A percentile compares a stretch with the other conserved stretches of the same genome.
phyloP scores from a whole-genome alignment of 2,888 invertebrate species.

The Poecilus cupreus region DNA sequence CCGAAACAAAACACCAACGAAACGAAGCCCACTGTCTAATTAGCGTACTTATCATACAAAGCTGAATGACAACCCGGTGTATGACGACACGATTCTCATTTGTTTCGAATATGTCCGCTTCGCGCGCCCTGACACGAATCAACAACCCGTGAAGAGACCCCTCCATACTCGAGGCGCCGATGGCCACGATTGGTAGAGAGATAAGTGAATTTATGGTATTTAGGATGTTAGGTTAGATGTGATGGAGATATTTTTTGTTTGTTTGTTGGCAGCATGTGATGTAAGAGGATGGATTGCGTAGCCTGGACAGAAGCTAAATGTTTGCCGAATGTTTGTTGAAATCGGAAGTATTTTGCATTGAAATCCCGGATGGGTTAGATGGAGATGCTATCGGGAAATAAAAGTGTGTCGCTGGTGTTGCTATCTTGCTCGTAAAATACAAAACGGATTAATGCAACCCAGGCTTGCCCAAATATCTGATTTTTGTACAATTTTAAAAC shows the following conservation, averaged over 20 bases:
- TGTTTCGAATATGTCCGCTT: slow-evolving; percentile 12
- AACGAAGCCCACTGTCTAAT: background rate
- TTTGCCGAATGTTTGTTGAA: slow-evolving; percentile 34
- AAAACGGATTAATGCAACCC: background rate
- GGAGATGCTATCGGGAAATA: slow-evolving; percentile 15
- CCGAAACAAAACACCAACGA: background rate
- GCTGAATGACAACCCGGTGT: background rate
- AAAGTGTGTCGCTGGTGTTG: background rate
- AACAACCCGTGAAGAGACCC: background rate
- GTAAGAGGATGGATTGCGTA: slow-evolving; percentile 36
- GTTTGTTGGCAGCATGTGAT: background rate
- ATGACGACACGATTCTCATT: background rate
- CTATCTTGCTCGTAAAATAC: background rate
- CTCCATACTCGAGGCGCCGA: background rate
- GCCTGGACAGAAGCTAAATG: slow-evolving; percentile 8
- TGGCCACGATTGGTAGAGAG: background rate
- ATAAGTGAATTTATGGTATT: slow-evolving; percentile 19
- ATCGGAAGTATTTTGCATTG: slow-evolving; percentile 44
- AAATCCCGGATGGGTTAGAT: slow-evolving; percentile 35
- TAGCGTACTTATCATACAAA: slow-evolving; percentile 19
- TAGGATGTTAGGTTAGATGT: slow-evolving; percentile 11
- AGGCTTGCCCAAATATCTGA: too few species aligned
- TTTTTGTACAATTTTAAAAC: too few species aligned
- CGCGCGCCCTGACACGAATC: slow-evolving; percentile 9
- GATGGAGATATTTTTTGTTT: slow-evolving; percentile 2